Evolutionary conservation across 2,113 vertebrate genomes (phyloP), one percentile per base, ranked within the genome.

Genomic region (Sorex araneus): DNA sequence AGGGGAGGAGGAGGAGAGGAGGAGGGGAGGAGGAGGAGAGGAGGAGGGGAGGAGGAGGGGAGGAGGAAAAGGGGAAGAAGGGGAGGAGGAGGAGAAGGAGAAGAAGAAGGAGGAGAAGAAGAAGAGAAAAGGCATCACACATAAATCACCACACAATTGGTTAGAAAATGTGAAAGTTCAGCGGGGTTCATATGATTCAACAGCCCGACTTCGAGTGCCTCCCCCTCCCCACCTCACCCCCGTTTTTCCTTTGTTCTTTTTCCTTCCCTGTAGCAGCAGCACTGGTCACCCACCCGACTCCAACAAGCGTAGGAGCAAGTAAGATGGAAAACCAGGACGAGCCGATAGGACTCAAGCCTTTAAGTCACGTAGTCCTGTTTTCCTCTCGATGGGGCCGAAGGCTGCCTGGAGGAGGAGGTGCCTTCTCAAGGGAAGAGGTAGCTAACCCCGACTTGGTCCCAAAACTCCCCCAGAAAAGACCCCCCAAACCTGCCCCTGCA

Each of bases 131-230:
- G 92, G 90, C 92, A 76, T 96, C 95, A 90, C 57, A 60, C 1
- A 30, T 66, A 66, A 27, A 66, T 3, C 80, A 87, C 79, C 91
- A 40, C 91, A 95, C 95, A 93, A 93, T 96, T 93, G 97, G 93
- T 94, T 95, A 97, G 96, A 92, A 97, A 97, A 97, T 86, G 92
- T 95, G 85, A 85, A 97, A 95, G 95, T 96, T 97, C 82, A 60
- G 94, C 90, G 93, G 94, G 91, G 96, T 96, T 97, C 96, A 91
- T 95, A 97, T 96, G 96, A 97, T 96, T 96, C 97, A 96, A 89
- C 96, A 96, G 95, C 89, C 92, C 96, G 96, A 89, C 93, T 97
- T 93, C 96, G 93, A 96, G 86, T 60, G 87, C 84, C 93, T 40
- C 40, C 40, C 40, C 88, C 88, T 84, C 89, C 43, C 90, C 54